Base-by-base conservation (phyloP, 2,113 vertebrate species). In the Felis chaus region DNA sequence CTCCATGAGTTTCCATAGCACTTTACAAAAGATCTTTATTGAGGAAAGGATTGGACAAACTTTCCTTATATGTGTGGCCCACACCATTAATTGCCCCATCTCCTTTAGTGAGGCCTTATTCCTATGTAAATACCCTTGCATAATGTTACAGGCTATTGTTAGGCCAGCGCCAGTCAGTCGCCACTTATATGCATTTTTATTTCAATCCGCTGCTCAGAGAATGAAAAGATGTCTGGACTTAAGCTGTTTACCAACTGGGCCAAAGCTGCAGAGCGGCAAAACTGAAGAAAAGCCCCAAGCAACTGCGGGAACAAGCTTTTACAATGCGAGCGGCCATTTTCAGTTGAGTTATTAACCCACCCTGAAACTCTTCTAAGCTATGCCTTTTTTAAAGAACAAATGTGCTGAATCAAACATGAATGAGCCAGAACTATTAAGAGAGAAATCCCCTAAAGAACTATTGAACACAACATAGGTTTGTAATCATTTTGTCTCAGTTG, bases 121-220 rank as follows among this genome's bases (percentile, higher is more conserved):
- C 98, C 99, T 98, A 99, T 99, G 99, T 99, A 99, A 99, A 99
- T 99, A 99, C 98, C 98, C 98, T 98, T 99, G 99, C 99, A 99
- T 99, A 99, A 99, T 99, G 99, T 99, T 99, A 98, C 98, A 98
- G 98, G 98, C 99, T 98, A 99, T 99, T 99, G 99, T 99, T 97
- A 99, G 98, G 79, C 98, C 97, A 98, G 98, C 98, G 98, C 98
- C 99, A 99, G 99, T 98, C 98, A 98, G 98, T 98, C 98, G 98
- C 99, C 98, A 99, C 99, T 99, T 99, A 98, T 98, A 99, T 98
- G 98, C 98, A 98, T 97, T 98, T 98, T 97, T 98, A 99, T 98
- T 99, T 99, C 98, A 98, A 99, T 99, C 98, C 97, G 95, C 98
- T 97, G 98, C 92, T 95, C 97, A 16, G 97, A 99, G 98, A 98